Evolutionary conservation across 2,113 vertebrate genomes (phyloP).

Genomic region (Diadophis punctatus): DNA sequence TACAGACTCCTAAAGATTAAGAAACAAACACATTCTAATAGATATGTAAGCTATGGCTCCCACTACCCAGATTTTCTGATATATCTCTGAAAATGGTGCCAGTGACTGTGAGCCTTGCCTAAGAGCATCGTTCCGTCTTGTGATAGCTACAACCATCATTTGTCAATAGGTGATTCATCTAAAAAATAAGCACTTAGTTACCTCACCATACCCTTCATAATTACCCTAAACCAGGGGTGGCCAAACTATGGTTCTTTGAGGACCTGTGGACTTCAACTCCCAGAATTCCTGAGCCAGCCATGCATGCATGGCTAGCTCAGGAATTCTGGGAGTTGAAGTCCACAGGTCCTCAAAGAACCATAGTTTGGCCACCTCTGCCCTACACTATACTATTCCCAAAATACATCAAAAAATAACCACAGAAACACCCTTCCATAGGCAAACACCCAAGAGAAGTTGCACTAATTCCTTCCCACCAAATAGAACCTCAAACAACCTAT

Average conservation of each 20-base stretch:
- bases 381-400: not conserved
- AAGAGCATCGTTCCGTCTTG: not conserved
- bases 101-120: not conserved
- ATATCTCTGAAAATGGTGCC: not conserved
- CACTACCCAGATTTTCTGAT: not conserved
- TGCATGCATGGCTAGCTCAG: too few relatives aligned
- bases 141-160: not conserved
- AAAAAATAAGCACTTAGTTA: not conserved
- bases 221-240: too few relatives aligned
- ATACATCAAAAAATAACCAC: not conserved
- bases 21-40: not conserved
- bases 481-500: not conserved
- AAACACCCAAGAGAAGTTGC: not conserved
- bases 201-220: not conserved
- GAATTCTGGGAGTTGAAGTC: too few relatives aligned
- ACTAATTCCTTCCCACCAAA: not conserved
- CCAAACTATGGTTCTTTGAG: too few relatives aligned
- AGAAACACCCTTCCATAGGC: not conserved
- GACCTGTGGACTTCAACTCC: too few relatives aligned
- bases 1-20: not conserved
- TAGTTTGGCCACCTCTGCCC: too few relatives aligned
- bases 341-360: too few relatives aligned
- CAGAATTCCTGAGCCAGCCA: too few relatives aligned
- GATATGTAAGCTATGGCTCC: not conserved
- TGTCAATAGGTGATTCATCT: not conserved